phyloP scores from a whole-genome alignment of 2,888 invertebrate genomes.

The Aquatica leii region DNA sequence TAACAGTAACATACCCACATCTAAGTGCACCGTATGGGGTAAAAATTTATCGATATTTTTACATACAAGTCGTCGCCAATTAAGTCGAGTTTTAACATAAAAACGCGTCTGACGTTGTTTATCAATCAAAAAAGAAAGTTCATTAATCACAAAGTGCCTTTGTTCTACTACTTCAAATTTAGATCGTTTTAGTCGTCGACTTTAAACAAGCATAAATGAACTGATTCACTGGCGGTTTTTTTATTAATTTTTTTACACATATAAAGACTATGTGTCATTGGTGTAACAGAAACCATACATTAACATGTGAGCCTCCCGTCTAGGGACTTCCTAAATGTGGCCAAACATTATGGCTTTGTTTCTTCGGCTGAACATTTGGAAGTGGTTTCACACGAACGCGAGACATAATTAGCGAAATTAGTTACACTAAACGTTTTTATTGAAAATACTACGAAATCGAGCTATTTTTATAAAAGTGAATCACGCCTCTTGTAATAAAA shows the following conservation, averaged over 20 bases:
- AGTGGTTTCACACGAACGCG: neutral
- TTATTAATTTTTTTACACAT: slow-evolving; percentile 1
- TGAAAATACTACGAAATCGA: neutral
- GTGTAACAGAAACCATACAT: slow-evolving; percentile 2
- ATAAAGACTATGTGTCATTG: slow-evolving; percentile 8
- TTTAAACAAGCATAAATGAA: slow-evolving; percentile 9
- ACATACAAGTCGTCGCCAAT: too few species aligned
- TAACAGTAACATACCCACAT: too few species aligned
- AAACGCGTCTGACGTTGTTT: too few species aligned
- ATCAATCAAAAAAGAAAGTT: too few species aligned
- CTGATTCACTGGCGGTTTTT: slow-evolving; percentile 5
- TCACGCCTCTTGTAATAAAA: neutral
- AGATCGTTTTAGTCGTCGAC: neutral
- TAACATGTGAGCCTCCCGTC: neutral
- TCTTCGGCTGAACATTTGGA: too few species aligned
- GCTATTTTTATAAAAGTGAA: slow-evolving; percentile 1
- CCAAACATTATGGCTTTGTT: too few species aligned
- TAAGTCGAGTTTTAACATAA: too few species aligned
- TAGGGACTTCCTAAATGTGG: neutral
- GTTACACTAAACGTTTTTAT: slow-evolving; percentile 5
- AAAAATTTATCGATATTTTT: too few species aligned
- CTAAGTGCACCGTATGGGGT: too few species aligned
- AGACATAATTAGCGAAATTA: slow-evolving; percentile 5
- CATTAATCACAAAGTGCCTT: too few species aligned
- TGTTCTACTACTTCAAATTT: too few species aligned